Percentiles rank a stretch among this genome's conserved stretches.
Evolutionary conservation across 2,797 vertebrate species (phyloP).

Genomic region (Anguilla marmorata): DNA sequence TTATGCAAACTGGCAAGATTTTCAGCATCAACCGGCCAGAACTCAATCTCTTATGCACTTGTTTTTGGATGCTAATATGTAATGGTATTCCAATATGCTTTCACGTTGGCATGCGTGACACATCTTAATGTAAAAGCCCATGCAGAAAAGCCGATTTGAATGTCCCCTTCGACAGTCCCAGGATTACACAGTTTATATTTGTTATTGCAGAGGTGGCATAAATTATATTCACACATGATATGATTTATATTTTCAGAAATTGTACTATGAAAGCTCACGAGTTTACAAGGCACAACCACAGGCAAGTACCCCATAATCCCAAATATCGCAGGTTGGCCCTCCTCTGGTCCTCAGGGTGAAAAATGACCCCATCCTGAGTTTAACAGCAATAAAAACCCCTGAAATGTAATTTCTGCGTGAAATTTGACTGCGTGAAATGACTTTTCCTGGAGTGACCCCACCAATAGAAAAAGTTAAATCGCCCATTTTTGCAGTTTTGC

Average conservation of each 20-base stretch:
- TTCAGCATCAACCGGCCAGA: background rate
- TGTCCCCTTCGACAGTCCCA: background rate
- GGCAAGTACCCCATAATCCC: background rate
- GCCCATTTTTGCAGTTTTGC: too few relatives aligned
- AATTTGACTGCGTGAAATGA: too few relatives aligned
- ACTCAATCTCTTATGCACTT: background rate
- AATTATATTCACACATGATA: background rate
- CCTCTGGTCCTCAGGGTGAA: too few relatives aligned
- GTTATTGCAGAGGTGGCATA: background rate
- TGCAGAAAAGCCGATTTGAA: background rate
- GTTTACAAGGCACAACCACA: background rate
- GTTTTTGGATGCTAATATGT: background rate
- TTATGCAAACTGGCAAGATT: slow-evolving; percentile 1
- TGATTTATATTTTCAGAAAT: background rate
- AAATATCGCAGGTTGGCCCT: background rate
- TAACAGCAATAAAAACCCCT: too few relatives aligned
- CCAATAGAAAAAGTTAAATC: too few relatives aligned
- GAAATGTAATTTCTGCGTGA: too few relatives aligned
- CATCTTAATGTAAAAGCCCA: background rate
- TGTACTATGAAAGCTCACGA: background rate
- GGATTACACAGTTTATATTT: background rate
- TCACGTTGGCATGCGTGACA: background rate
- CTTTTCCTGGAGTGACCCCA: too few relatives aligned
- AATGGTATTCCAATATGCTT: background rate
- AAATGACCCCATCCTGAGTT: too few relatives aligned